Conservation (phyloP, 2,113 vertebrate genomes). For the Bungarus multicinctus region DNA sequence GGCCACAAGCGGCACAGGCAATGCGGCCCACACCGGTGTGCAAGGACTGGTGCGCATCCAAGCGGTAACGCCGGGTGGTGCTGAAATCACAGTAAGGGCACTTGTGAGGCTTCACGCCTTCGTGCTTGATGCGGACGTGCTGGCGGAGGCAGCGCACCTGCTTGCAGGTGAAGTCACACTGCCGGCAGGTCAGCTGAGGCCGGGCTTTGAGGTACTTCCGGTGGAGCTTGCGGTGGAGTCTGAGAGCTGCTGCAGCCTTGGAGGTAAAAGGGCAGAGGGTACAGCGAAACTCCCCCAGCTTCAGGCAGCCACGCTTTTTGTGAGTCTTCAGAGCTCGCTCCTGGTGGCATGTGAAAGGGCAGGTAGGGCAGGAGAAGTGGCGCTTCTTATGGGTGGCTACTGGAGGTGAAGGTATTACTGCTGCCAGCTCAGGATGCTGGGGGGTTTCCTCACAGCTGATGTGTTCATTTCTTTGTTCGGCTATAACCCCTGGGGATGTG, state of each 20-base stretch:
- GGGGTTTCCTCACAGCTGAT: accelerated
- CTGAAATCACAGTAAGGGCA: conserved; percentile 88
- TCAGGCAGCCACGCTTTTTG: conserved; percentile 77
- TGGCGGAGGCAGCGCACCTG: conserved; percentile 81
- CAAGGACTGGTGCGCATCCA: conserved; percentile 88
- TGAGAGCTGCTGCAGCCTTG: conserved; percentile 69
- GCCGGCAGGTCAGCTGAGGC: conserved; percentile 63
- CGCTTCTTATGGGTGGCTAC: conserved; percentile 36
- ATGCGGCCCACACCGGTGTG: conserved; percentile 90
- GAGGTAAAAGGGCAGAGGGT: conserved; percentile 76
- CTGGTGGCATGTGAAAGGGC: conserved; percentile 82
- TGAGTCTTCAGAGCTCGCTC: conserved; percentile 79
- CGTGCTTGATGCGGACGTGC: conserved; percentile 83
- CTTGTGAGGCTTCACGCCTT: conserved; percentile 76
- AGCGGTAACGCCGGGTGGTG: conserved; percentile 84
- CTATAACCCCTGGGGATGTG: accelerated
- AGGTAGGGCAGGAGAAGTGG: conserved; percentile 77
- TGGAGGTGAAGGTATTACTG: not conserved
- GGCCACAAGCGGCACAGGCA: conserved; percentile 75
- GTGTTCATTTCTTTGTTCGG: not conserved
- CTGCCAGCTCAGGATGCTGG: not conserved
- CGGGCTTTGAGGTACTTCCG: conserved; percentile 59
- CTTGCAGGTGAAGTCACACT: conserved; percentile 83
- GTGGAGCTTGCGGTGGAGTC: conserved; percentile 71
- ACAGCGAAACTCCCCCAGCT: conserved; percentile 71